Percentiles rank a stretch among this genome's conserved stretches.
Conservation (phyloP, 2,888 invertebrate genomes). For the Parasteatoda lunata region DNA sequence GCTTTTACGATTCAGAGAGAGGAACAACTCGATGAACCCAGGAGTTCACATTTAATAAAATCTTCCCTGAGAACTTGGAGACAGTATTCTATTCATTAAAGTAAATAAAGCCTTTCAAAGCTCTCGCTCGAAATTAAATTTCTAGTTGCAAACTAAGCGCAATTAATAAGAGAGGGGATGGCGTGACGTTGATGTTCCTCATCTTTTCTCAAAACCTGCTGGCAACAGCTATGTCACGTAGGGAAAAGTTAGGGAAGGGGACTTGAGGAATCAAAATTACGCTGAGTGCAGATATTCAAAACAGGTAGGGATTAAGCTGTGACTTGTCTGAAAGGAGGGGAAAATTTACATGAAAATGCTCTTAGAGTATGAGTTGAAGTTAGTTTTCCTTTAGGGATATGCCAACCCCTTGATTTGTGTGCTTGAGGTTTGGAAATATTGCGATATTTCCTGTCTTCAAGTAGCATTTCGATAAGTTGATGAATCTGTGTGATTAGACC, state of each 20-base stretch:
- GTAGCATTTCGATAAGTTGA: no score
- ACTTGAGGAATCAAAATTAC: conserved; percentile 36
- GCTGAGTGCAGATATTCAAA: conserved; percentile 63
- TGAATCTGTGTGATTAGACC: no score
- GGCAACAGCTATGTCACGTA: conserved; percentile 44
- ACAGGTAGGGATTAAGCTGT: conserved; percentile 64
- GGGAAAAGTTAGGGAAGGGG: conserved; percentile 1
- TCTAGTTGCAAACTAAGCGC: conserved; percentile 32
- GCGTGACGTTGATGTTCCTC: background rate
- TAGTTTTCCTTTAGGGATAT: conserved; percentile 30
- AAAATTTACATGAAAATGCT: conserved; percentile 68
- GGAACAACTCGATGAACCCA: background rate
- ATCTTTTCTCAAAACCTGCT: conserved; percentile 3
- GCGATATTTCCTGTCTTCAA: no score
- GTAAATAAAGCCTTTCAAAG: conserved; percentile 29
- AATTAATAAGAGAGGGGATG: conserved; percentile 44
- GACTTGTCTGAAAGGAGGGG: conserved; percentile 52
- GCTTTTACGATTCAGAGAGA: conserved; percentile 1
- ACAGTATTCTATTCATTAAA: conserved; percentile 56
- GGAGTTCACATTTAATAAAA: no score
- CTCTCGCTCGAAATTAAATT: conserved; percentile 57
- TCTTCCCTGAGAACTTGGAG: conserved; percentile 31
- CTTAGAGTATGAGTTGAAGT: conserved; percentile 37
- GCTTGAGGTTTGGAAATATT: no score
- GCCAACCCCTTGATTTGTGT: background rate